These are phyloP conservation scores for Desmodus rotundus DNA, from an alignment of 2,113 vertebrate species.

Conservation along the genomic window DNA sequence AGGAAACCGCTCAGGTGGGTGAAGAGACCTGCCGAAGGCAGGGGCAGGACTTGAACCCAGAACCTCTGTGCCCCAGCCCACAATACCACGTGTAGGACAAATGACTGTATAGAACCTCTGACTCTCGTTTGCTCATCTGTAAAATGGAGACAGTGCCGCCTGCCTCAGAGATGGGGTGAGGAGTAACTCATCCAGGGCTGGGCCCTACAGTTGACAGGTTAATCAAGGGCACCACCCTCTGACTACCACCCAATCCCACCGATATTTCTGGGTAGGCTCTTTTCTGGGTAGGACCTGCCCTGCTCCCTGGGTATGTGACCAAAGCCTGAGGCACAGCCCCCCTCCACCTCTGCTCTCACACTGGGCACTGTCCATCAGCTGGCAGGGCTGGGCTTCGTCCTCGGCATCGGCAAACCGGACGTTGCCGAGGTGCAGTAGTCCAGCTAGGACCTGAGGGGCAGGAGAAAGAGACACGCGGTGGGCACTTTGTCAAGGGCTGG, in stretches of 20 bases:
- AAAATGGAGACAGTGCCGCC: background rate
- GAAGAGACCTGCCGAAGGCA: background rate
- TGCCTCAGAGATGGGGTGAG: background rate
- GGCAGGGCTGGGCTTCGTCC: conserved; percentile 89
- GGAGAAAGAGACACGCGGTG: background rate
- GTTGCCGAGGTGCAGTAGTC: conserved; percentile 93
- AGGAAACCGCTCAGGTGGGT: background rate
- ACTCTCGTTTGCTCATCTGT: background rate
- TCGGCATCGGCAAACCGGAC: conserved; percentile 81
- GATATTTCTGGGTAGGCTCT: background rate
- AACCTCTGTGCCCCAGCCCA: background rate
- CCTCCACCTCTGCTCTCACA: conserved; percentile 76
- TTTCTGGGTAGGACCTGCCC: background rate
- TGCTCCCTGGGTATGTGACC: background rate
- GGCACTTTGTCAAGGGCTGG: background rate
- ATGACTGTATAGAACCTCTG: background rate
- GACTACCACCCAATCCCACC: background rate
- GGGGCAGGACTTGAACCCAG: background rate
- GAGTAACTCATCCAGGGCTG: background rate
- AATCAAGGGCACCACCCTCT: background rate
- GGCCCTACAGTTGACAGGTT: background rate
- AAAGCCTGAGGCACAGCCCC: background rate
- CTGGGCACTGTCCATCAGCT: conserved; percentile 80
- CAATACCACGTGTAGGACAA: background rate
- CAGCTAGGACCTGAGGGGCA: conserved; percentile 80